Conservation (phyloP, 2,888 invertebrate species). For the Brenthis daphne region DNA sequence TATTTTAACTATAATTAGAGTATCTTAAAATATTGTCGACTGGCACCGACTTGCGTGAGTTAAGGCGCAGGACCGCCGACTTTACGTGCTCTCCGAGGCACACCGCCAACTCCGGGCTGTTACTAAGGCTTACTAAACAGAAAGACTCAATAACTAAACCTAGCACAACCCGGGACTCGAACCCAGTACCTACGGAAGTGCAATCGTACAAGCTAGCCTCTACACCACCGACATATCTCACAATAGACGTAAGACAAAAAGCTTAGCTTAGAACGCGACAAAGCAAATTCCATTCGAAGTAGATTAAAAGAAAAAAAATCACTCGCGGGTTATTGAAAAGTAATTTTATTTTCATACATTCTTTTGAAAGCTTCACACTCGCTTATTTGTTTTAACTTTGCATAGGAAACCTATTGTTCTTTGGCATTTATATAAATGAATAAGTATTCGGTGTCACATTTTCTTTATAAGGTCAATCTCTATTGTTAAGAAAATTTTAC, state of each 20-base stretch:
- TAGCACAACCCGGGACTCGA: too few relatives aligned
- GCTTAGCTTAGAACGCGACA: background rate
- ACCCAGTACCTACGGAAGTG: too few relatives aligned
- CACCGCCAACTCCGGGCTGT: too few relatives aligned
- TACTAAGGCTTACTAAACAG: too few relatives aligned
- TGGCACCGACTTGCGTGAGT: too few relatives aligned
- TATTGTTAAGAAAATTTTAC: background rate
- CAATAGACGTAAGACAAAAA: background rate
- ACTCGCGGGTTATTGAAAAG: constrained; percentile 12
- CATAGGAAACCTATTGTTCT: constrained; percentile 22
- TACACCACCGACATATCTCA: too few relatives aligned
- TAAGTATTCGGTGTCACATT: constrained; percentile 1
- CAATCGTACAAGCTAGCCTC: too few relatives aligned
- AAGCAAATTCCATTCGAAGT: constrained; percentile 2
- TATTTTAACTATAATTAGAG: too few relatives aligned
- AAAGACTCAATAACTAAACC: too few relatives aligned
- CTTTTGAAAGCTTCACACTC: constrained; percentile 12
- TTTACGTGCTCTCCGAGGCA: too few relatives aligned
- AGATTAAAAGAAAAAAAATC: constrained; percentile 10
- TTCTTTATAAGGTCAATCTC: constrained; percentile 14
- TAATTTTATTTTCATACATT: constrained; percentile 14
- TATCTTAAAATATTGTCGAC: too few relatives aligned
- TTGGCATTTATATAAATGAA: constrained; percentile 15
- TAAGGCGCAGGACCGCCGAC: too few relatives aligned
- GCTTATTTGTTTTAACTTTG: constrained; percentile 23